Base-by-base conservation (phyloP, 2,888 invertebrate species). In the Yponomeuta malinellus region DNA sequence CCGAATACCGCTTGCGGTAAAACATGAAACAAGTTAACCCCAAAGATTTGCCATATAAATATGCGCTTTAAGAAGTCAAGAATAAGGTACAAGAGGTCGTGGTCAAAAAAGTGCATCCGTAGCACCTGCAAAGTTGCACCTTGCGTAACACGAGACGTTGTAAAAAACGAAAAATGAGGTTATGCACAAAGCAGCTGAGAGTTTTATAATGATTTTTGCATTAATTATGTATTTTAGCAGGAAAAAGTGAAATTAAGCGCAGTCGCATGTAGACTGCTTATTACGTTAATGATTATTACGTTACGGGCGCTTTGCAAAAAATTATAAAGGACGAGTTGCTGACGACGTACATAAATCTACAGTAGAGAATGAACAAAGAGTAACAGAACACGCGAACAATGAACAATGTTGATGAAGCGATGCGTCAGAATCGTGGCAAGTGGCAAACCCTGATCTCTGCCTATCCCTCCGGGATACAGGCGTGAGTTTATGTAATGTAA, bases 91-190 rank as follows among this genome's bases (percentile, higher is more conserved):
- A 15, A n/a, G n/a, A 67, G 68, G 63, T 63, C 63, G 37, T 33
- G 64, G 8, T 43, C 12, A 31, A 52, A 52, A 52, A 68, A 10
- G 68, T 68, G 63, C 70, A 70, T 70, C 70, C 70, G 70, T 37
- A 70, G 70, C 70, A 70, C 63, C 63, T 70, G 70, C 63, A 4
- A 1, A 23, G 37, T 15, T n/a, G 37, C 70, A 63, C 43, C 63
- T 48, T 70, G 70, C 70, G 70, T 37, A 70, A 63, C 23, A 33
- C 63, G 70, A 70, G 70, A 70, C 52, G 33, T 63, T 33, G 63
- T 63, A 43, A 63, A 70, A 70, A 63, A 63, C 2, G 10, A 63
- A 70, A 70, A 70, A 69, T n/a, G n/a, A 63, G 70, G 33, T 63
- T 63, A 63, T 48, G 29, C 10, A 48, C 43, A 2, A 43, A 63